These are phyloP conservation scores for Barypeithes pellucidus DNA, from an alignment of 2,888 invertebrate species.

Conservation along the genomic window DNA sequence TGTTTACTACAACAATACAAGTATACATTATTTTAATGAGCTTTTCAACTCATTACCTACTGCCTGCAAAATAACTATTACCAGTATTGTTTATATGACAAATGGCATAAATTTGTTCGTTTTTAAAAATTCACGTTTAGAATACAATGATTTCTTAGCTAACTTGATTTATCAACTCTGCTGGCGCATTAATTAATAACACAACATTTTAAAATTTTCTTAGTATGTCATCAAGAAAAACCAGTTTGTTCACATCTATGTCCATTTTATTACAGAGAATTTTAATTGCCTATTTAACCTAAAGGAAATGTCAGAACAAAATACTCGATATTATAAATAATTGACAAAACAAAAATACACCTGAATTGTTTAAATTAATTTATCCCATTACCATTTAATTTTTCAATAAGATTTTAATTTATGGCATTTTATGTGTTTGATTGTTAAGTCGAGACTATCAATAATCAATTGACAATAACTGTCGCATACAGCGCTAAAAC, in stretches of 20 bases:
- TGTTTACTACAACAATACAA: too few relatives aligned
- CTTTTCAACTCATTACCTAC: too few relatives aligned
- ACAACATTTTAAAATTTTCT: constrained; percentile 13
- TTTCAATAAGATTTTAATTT: constrained; percentile 42
- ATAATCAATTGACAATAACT: constrained; percentile 54
- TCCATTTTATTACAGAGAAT: constrained; percentile 4
- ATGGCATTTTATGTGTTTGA: constrained; percentile 49
- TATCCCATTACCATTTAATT: constrained; percentile 30
- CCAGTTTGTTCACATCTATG: constrained; percentile 5
- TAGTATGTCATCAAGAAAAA: constrained; percentile 17
- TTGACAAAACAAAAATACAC: constrained; percentile 29
- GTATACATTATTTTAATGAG: too few relatives aligned
- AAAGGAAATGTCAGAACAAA: constrained; percentile 13
- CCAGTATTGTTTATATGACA: constrained; percentile 29
- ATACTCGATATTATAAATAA: constrained; percentile 11
- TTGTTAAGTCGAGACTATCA: constrained; percentile 52
- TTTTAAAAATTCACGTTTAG: constrained; percentile 3
- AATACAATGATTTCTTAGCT: constrained; percentile 1
- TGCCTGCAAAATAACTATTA: too few relatives aligned
- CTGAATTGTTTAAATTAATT: constrained; percentile 42
- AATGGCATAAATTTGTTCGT: constrained; percentile 18
- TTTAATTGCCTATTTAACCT: constrained; percentile 31
- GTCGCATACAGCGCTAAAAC: constrained; percentile 53
- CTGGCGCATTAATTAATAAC: constrained; percentile 8
- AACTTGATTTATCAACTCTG: constrained; percentile 3